These are phyloP conservation scores for Zaprionus taronus DNA, from an alignment of 1,140 invertebrate genomes.

Conservation along the genomic window DNA sequence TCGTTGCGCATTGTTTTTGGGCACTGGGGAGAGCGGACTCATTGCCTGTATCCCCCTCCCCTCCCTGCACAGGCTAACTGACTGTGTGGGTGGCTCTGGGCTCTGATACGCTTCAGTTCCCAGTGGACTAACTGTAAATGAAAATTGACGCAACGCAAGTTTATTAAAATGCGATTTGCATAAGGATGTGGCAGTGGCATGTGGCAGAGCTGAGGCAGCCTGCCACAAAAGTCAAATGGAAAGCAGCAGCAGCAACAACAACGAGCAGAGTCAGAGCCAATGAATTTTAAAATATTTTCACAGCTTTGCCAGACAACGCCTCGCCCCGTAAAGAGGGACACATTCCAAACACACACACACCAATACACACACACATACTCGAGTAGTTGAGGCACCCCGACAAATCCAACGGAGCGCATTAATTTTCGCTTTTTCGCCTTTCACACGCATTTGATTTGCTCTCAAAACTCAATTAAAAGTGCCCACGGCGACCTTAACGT, in stretches of 20 bases:
- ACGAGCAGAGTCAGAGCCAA: constrained; percentile 24
- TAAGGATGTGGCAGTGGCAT: constrained; percentile 65
- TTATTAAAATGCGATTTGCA: constrained; percentile 82
- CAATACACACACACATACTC: constrained; percentile 21
- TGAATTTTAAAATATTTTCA: constrained; percentile 57
- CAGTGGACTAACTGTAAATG: constrained; percentile 76
- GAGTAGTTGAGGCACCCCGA: constrained; percentile 9
- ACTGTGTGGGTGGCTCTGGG: not conserved
- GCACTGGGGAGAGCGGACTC: constrained; percentile 3
- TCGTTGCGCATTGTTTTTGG: constrained; percentile 49
- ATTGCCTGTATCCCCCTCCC: too few relatives aligned
- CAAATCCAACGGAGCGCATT: constrained; percentile 55
- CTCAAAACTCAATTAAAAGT: constrained; percentile 76
- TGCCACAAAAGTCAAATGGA: constrained; percentile 61
- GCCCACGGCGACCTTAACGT: constrained; percentile 7
- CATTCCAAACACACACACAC: constrained; percentile 37
- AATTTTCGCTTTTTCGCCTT: constrained; percentile 58
- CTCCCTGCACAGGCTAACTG: too few relatives aligned
- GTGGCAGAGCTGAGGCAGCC: constrained; percentile 25
- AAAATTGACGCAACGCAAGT: constrained; percentile 80
- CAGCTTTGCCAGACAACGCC: constrained; percentile 36
- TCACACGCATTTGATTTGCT: constrained; percentile 59
- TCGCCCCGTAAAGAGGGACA: constrained; percentile 19
- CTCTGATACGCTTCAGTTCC: constrained; percentile 36
- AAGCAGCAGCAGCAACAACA: constrained; percentile 8